Conservation (phyloP, 2,113 vertebrate genomes). For the Colaptes auratus region DNA sequence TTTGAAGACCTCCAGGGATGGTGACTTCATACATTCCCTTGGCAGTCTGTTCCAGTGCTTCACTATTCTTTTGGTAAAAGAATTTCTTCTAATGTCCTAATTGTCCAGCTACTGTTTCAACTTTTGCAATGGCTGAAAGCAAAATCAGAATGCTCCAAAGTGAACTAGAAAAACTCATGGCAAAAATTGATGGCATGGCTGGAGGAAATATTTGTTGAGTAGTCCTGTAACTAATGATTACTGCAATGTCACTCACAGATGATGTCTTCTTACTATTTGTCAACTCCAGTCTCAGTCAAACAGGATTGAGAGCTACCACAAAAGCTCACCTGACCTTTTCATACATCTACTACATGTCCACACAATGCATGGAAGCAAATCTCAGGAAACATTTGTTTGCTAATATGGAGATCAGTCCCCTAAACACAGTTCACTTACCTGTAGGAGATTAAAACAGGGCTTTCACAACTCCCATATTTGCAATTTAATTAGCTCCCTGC, state of each 20-base stretch:
- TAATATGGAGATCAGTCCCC: background rate
- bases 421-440: conserved; percentile 5
- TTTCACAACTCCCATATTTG: background rate
- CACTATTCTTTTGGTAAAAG: too few species aligned
- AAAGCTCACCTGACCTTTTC: background rate
- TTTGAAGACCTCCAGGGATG: too few species aligned
- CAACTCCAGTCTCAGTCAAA: background rate
- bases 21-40: too few species aligned
- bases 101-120: too few species aligned
- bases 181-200: background rate
- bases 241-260: background rate
- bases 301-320: background rate
- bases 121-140: background rate
- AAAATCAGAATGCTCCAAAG: background rate
- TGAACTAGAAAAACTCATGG: background rate
- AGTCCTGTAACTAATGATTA: background rate
- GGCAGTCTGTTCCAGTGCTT: too few species aligned
- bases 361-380: background rate
- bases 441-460: conserved; percentile 13
- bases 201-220: background rate
- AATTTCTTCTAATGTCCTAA: too few species aligned
- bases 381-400: background rate
- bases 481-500: conserved; percentile 30
- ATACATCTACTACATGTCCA: background rate
- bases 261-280: background rate